phyloP scores from a whole-genome alignment of 2,797 vertebrate species.

The Spinus pinus region DNA sequence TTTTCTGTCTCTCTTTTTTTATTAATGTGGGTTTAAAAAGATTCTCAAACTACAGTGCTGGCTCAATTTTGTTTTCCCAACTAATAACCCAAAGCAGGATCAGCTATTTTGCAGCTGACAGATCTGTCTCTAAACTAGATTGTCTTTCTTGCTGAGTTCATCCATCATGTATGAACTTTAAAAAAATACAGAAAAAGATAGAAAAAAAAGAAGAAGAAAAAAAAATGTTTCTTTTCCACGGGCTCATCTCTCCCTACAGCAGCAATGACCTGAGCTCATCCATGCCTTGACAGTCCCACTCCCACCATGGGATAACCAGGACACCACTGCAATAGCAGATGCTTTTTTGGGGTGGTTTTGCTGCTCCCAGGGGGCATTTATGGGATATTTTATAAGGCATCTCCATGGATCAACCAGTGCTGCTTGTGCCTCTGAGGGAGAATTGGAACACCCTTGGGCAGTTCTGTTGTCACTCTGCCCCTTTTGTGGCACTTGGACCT shows the following conservation, averaged over 20 bases:
- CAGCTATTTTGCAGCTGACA: conserved; percentile 68
- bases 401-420: neutral
- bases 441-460: neutral
- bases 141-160: conserved; percentile 56
- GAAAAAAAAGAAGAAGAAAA: neutral
- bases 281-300: neutral
- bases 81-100: conserved; percentile 65
- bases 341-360: neutral
- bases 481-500: neutral
- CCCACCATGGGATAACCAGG: neutral
- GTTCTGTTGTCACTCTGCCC: neutral
- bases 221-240: neutral
- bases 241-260: neutral
- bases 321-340: accelerated
- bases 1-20: conserved; percentile 21
- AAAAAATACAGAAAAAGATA: neutral
- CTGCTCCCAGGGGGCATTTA: neutral
- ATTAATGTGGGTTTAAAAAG: conserved; percentile 67
- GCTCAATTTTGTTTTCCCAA: conserved; percentile 66
- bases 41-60: conserved; percentile 35
- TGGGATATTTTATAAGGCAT: neutral
- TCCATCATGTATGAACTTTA: conserved; percentile 38
- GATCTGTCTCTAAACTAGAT: conserved; percentile 49
- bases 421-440: neutral
- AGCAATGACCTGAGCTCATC: neutral